Conservation (phyloP, 2,888 invertebrate genomes). For the Tigriopus californicus region DNA sequence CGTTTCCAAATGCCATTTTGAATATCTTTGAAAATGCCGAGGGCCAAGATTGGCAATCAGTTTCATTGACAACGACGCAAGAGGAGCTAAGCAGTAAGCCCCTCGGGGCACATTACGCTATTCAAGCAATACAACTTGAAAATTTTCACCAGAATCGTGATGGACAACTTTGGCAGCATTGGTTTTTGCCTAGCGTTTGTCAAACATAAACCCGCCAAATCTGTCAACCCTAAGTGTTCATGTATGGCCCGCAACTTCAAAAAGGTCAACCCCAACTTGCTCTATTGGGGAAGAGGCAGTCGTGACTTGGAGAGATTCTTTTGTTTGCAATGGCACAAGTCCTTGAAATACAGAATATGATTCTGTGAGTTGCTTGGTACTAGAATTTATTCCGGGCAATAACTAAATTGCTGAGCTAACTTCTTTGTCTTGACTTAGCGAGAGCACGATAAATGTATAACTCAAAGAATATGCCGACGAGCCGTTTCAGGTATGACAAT, state of each 20-base stretch:
- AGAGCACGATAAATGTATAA: background rate
- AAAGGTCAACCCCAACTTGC: background rate
- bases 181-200: background rate
- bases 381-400: background rate
- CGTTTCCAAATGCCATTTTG: no score
- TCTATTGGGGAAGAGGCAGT: background rate
- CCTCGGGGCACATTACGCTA: no score
- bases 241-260: background rate
- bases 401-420: background rate
- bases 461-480: background rate
- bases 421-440: background rate
- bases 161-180: background rate
- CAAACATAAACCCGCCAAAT: background rate
- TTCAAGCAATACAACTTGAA: no score
- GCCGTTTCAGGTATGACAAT: background rate
- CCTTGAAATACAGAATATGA: background rate
- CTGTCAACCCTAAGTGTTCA: background rate
- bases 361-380: background rate
- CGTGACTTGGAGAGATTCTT: background rate
- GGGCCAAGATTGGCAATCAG: no score
- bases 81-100: no score
- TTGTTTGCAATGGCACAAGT: background rate
- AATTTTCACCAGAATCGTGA: no score
- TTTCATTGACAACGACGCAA: no score
- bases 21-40: no score